Evolutionary conservation across 1,140 invertebrate species (phyloP).

Genomic region (Callitettix versicolor): DNA sequence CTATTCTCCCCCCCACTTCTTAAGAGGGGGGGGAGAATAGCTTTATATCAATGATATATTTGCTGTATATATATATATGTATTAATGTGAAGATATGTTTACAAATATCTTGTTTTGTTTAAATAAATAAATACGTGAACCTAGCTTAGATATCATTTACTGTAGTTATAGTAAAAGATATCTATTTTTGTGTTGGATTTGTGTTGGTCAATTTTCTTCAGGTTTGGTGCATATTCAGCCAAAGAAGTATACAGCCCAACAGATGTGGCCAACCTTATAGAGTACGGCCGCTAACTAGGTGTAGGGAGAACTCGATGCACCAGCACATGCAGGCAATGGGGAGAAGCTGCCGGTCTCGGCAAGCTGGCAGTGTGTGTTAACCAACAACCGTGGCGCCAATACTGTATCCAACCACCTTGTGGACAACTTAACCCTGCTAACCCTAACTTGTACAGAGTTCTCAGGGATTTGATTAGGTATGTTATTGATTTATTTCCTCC

Average conservation of each 20-base stretch:
- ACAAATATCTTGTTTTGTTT: too few relatives aligned
- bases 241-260: conserved; percentile 53
- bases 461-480: conserved; percentile 57
- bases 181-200: too few relatives aligned
- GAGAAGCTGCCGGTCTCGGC: conserved; percentile 41
- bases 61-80: too few relatives aligned
- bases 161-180: too few relatives aligned
- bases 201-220: too few relatives aligned
- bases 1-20: too few relatives aligned
- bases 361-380: conserved; percentile 66
- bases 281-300: conserved; percentile 60
- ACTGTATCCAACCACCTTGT: conserved; percentile 73
- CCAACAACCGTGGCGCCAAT: conserved; percentile 56
- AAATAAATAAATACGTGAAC: too few relatives aligned
- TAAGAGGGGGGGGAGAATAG: too few relatives aligned
- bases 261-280: conserved; percentile 52
- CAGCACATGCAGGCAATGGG: conserved; percentile 77
- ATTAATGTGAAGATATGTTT: too few relatives aligned
- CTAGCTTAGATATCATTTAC: too few relatives aligned
- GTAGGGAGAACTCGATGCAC: conserved; percentile 72
- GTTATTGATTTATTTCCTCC: conserved; percentile 47
- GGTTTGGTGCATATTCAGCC: conserved; percentile 62
- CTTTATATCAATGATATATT: too few relatives aligned
- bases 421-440: conserved; percentile 77
- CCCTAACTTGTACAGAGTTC: conserved; percentile 54